Evolutionary conservation across 2,797 vertebrate species (phyloP).

Genomic region (Enteromius paludinosus): DNA sequence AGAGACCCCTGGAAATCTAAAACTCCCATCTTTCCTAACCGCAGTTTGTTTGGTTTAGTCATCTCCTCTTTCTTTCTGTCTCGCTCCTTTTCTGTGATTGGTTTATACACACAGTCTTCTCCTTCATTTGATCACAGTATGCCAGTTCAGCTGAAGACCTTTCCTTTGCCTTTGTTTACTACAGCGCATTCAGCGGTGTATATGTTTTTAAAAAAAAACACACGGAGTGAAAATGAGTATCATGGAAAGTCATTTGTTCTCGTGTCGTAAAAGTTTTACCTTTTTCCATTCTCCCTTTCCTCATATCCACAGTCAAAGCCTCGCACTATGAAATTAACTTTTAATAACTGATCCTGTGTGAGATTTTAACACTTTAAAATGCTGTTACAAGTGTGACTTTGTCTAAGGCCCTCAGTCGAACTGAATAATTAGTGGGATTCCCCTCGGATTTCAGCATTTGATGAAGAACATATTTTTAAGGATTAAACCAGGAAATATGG

Average conservation of each 20-base stretch:
- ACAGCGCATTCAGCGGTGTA: slow-evolving; percentile 13
- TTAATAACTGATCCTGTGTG: slow-evolving; percentile 38
- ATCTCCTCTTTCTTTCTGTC: slow-evolving; percentile 24
- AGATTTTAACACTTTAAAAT: slow-evolving; percentile 41
- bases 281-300: background rate
- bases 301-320: background rate
- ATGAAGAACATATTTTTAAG: slow-evolving; percentile 32
- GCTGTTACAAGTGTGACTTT: slow-evolving; percentile 42
- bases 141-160: slow-evolving; percentile 62
- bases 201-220: slow-evolving; percentile 10
- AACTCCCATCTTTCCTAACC: slow-evolving; percentile 51
- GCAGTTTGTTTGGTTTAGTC: slow-evolving; percentile 68
- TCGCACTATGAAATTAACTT: slow-evolving; percentile 15
- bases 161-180: slow-evolving; percentile 42
- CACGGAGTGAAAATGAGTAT: background rate
- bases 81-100: slow-evolving; percentile 35
- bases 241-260: slow-evolving; percentile 14
- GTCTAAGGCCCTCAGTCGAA: slow-evolving; percentile 34
- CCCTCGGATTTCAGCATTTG: slow-evolving; percentile 38
- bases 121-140: slow-evolving; percentile 70
- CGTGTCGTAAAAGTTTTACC: background rate
- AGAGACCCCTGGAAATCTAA: slow-evolving; percentile 35
- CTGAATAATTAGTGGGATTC: slow-evolving; percentile 42
- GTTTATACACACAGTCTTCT: slow-evolving; percentile 34
- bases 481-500: slow-evolving; percentile 22